Evolutionary conservation across 2,888 invertebrate species (phyloP), one percentile per base, ranked within the genome.

Genomic region (Margaritifera margaritifera): DNA sequence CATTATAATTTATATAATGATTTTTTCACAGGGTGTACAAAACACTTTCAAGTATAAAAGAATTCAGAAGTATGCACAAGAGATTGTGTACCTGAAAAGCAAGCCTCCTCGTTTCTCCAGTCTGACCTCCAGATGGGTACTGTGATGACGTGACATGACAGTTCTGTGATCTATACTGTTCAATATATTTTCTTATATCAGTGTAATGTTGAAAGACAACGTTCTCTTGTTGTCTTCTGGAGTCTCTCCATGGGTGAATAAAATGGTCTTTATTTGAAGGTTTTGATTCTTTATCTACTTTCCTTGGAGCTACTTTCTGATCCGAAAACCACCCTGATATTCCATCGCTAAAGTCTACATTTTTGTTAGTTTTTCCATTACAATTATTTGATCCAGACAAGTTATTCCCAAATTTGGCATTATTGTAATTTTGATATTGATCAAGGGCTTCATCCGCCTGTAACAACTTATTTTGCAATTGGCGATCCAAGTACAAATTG

Each of bases 291-390:
- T 74, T 76, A 24, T 81, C 76, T 31, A 71, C 75, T 68, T 76
- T 79, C 67, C 84, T 77, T 62, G 80, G 77, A 4, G 72, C 69
- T 57, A 76, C 71, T 74, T 78, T 81, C 18, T 80, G 72, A 74
- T 74, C 74, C 52, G 72, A 71, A 71, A 78, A 73, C 85, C 85
- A 85, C 27, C 85, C 85, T 59, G 73, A 75, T 50, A 84, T 69
- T 31, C 75, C 78, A 19, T 75, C 77, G 59, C 51, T 72, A 50
- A 66, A 72, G 18, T 66, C 31, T 52, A 73, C 59, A 54, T 50
- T 51, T 64, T 69, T 76, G 31, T 58, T 42, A 57, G 64, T 27
- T 57, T 70, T 73, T 42, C 58, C 56, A 62, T 42, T 51, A 25
- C 61, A 55, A 55, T 54, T 62, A 69, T 74, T 76, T 42, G 42